These are phyloP conservation scores for Criorhina ranunculi DNA, from an alignment of 2,888 invertebrate genomes.

Conservation along the genomic window DNA sequence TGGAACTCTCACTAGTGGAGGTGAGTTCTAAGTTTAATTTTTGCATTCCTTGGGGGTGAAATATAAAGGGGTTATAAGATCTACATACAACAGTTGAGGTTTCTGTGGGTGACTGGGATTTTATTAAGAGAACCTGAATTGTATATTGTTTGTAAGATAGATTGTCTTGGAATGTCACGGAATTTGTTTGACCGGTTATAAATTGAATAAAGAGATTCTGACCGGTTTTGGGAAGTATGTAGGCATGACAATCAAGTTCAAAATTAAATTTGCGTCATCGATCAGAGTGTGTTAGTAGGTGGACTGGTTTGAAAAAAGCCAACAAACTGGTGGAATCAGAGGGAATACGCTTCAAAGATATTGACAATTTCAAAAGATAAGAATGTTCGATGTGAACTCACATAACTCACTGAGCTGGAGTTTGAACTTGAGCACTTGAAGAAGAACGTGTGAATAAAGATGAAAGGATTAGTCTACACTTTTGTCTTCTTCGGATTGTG, in stretches of 20 bases:
- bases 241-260: not conserved
- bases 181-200: too few relatives aligned
- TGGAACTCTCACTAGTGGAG: slow-evolving; percentile 34
- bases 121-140: not conserved
- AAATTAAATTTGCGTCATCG: not conserved
- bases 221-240: not conserved
- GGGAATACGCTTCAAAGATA: too few relatives aligned
- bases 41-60: slow-evolving; percentile 23
- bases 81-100: slow-evolving; percentile 51
- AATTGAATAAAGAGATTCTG: not conserved
- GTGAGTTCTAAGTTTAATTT: slow-evolving; percentile 18
- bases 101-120: slow-evolving; percentile 3
- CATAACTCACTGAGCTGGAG: too few relatives aligned
- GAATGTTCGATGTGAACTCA: too few relatives aligned
- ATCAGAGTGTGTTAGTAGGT: not conserved
- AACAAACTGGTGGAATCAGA: too few relatives aligned
- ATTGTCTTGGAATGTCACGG: not conserved
- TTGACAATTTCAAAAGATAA: too few relatives aligned
- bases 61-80: slow-evolving; percentile 43
- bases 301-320: not conserved
- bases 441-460: too few relatives aligned
- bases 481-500: too few relatives aligned
- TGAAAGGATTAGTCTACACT: too few relatives aligned
- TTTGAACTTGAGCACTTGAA: too few relatives aligned
- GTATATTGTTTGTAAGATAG: not conserved